A percentile compares a stretch with the other conserved stretches of the same genome.
Evolutionary conservation across 2,113 vertebrate species (phyloP).

Genomic region (Thalassarche chlororhynchos): DNA sequence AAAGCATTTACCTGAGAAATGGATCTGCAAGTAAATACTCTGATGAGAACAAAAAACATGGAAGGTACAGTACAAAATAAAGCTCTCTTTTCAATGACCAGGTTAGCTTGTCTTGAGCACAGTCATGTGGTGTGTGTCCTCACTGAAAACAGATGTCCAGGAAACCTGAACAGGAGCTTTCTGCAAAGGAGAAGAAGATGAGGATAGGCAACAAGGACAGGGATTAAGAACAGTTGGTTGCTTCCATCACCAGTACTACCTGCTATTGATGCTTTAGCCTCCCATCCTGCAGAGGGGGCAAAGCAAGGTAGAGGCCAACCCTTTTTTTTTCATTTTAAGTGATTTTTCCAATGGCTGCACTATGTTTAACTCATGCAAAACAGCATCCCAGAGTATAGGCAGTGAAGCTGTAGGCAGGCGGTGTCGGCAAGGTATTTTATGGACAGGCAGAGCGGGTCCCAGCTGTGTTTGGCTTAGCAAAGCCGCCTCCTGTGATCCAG

Average conservation of each 20-base stretch:
- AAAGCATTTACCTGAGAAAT: neutral
- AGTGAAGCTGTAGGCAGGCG: neutral
- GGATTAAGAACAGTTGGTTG: neutral
- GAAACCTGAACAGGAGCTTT: neutral
- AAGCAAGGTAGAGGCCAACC: neutral
- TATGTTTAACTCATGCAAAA: neutral
- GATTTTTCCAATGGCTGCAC: neutral
- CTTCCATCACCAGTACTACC: neutral
- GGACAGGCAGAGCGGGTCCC: fast-evolving
- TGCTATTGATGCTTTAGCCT: neutral
- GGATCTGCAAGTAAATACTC: neutral
- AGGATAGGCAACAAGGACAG: neutral
- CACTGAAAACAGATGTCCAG: neutral
- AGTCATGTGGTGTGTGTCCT: neutral
- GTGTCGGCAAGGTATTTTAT: neutral
- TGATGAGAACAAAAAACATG: neutral
- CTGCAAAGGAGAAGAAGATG: neutral
- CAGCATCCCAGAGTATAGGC: neutral
- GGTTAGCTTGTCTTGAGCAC: neutral
- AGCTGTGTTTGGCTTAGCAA: neutral
- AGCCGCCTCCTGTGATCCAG: neutral
- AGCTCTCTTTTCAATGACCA: neutral
- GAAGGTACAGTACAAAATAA: neutral
- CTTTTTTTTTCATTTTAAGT: neutral
- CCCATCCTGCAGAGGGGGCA: neutral